A percentile compares a stretch with the other conserved stretches of the same genome.
These are phyloP conservation scores for Verasper variegatus DNA, from an alignment of 2,113 vertebrate species.

Conservation along the genomic window DNA sequence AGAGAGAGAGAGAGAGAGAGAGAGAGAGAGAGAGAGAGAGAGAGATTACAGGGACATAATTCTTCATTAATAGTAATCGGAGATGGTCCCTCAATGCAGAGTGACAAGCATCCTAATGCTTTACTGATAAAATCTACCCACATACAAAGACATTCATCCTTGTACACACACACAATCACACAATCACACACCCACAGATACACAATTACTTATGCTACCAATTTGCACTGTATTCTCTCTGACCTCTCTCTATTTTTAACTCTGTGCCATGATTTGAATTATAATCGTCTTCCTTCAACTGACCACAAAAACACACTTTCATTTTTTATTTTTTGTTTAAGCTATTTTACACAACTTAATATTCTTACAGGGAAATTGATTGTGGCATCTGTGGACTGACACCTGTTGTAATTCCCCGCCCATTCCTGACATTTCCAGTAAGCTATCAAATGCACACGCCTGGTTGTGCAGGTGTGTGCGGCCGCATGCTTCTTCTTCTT, in stretches of 20 bases:
- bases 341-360: background rate
- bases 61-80: conserved; percentile 76
- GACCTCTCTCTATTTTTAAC: conserved; percentile 29
- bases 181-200: background rate
- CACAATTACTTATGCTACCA: conserved; percentile 23
- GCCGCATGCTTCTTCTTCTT: conserved; percentile 6
- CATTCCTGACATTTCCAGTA: conserved; percentile 39
- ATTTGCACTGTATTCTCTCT: conserved; percentile 33
- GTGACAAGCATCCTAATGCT: conserved; percentile 73
- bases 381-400: background rate
- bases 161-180: conserved; percentile 9
- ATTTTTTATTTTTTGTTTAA: background rate
- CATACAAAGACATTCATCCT: conserved; percentile 30
- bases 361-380: background rate
- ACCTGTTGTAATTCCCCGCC: conserved; percentile 18
- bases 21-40: background rate
- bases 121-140: conserved; percentile 54
- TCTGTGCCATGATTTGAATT: conserved; percentile 30
- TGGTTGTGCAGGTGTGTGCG: background rate
- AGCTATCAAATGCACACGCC: conserved; percentile 12
- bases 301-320: background rate
- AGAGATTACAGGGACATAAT: conserved; percentile 59
- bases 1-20: background rate
- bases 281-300: conserved; percentile 13
- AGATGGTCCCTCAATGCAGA: conserved; percentile 61